Base-by-base conservation (phyloP, 2,888 invertebrate species). In the Meteorus cinctellus region DNA sequence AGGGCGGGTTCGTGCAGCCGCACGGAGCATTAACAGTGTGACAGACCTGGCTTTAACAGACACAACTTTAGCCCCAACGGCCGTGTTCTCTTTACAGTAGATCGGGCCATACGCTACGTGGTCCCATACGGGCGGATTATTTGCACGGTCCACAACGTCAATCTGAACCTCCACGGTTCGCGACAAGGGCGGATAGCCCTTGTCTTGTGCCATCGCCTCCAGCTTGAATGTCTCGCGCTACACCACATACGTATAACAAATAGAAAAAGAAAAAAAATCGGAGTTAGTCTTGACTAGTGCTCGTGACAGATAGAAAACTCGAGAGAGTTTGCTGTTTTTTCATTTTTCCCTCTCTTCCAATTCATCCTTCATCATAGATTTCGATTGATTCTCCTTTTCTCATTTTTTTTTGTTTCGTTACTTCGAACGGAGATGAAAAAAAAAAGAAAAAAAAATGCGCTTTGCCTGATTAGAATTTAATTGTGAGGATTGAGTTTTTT, bases 1-100 rank as follows among this genome's bases (percentile, higher is more conserved):
- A 89, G 89, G 89, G 88, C 88, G 89, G 89, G 88, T 88, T 86
- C 86, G 88, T 88, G 88, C 88, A 88, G 85, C 86, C 86, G 88
- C 88, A 88, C 87, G 88, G 86, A 87, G 86, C 87, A 84, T 87
- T 87, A 86, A 87, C 86, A 86, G 86, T 87, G 88, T 87, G 90
- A 96, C 96, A 95, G 96, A 97, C 97, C 97, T 97, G 95, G 98
- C 98, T 95, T 97, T 97, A 92, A 97, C 95, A 92, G 97, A 97
- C 92, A 97, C 96, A 94, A 98, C 97, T 94, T 96, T 97, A 92
- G 96, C 96, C 92, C 97, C 98, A 91, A 97, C 97, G 93, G 97
- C 96, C 93, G 96, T 95, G 93, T 97, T 97, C 94, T 98, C 97
- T 94, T 96, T 96, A 92, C 97, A 96, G 95, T 95, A 96, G 94